Percentiles rank a stretch among this genome's conserved stretches.
These are phyloP conservation scores for Cordilura impudica DNA, from an alignment of 2,888 invertebrate genomes.

Conservation along the genomic window DNA sequence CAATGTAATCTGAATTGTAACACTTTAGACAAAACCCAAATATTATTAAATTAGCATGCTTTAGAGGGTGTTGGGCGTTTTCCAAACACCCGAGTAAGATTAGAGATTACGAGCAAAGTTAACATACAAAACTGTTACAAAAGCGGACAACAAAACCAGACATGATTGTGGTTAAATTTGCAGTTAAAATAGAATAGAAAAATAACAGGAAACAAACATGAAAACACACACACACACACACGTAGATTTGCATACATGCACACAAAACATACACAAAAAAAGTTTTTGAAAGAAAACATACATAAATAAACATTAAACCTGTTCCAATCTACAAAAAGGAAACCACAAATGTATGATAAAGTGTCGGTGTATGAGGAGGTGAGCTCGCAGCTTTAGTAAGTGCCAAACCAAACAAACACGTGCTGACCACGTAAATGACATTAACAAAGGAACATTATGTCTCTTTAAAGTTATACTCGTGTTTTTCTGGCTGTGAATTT, in stretches of 20 bases:
- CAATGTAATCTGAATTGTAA: background rate
- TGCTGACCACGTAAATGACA: conserved; percentile 24
- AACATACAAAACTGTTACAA: background rate
- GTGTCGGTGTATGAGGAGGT: background rate
- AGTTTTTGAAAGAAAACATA: background rate
- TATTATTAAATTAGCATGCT: conserved; percentile 41
- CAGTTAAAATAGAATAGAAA: conserved; percentile 19
- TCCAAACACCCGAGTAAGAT: conserved; percentile 23
- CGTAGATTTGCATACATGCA: conserved; percentile 29
- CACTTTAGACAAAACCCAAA: background rate
- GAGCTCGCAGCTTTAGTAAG: conserved; percentile 62
- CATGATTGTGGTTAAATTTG: conserved; percentile 6
- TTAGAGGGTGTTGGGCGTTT: conserved; percentile 5
- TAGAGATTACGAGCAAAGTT: conserved; percentile 15
- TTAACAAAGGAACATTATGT: conserved; percentile 18
- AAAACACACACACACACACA: conserved; percentile 25
- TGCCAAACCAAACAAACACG: conserved; percentile 62
- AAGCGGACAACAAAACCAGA: background rate
- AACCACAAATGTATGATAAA: conserved; percentile 14
- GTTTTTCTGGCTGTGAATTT: background rate
- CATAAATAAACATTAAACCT: background rate
- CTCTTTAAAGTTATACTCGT: background rate
- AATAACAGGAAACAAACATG: conserved; percentile 16
- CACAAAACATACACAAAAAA: conserved; percentile 5
- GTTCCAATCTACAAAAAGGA: background rate